These are phyloP conservation scores for Ardeotis arabs DNA, from an alignment of 2,113 vertebrate species.

Conservation along the genomic window DNA sequence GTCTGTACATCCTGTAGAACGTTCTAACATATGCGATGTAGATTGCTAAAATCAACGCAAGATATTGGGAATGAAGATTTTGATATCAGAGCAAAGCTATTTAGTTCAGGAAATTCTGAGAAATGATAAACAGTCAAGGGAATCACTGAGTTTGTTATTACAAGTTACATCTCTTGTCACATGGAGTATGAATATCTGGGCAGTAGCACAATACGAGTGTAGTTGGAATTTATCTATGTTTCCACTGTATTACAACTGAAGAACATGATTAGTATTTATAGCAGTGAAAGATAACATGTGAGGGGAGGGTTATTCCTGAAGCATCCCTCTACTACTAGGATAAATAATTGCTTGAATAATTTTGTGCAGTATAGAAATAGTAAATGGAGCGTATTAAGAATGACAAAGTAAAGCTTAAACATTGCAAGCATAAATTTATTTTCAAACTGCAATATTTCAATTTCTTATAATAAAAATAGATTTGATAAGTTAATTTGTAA, in stretches of 20 bases:
- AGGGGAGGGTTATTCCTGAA: not conserved
- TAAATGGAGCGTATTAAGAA: conserved; percentile 30
- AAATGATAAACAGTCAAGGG: not conserved
- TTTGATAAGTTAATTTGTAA: conserved; percentile 45
- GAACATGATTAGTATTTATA: conserved; percentile 14
- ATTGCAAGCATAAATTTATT: conserved; percentile 21
- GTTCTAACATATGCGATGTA: not conserved
- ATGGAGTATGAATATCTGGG: not conserved
- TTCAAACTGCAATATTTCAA: conserved; percentile 23
- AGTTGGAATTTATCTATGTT: not conserved
- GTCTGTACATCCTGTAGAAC: not conserved
- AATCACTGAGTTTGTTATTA: not conserved
- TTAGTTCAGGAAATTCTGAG: not conserved
- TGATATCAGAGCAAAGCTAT: not conserved
- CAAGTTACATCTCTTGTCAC: not conserved
- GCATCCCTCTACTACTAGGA: not conserved
- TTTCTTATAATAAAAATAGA: conserved; percentile 24
- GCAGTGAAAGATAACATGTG: not conserved
- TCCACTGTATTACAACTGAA: not conserved
- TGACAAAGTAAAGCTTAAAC: conserved; percentile 55
- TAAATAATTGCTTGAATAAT: conserved; percentile 41
- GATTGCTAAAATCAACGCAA: not conserved
- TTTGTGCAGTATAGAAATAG: conserved; percentile 36
- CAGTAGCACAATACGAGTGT: not conserved
- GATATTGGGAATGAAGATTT: not conserved